These are phyloP conservation scores for Lepus americanus DNA, from an alignment of 2,113 vertebrate species.

Conservation along the genomic window DNA sequence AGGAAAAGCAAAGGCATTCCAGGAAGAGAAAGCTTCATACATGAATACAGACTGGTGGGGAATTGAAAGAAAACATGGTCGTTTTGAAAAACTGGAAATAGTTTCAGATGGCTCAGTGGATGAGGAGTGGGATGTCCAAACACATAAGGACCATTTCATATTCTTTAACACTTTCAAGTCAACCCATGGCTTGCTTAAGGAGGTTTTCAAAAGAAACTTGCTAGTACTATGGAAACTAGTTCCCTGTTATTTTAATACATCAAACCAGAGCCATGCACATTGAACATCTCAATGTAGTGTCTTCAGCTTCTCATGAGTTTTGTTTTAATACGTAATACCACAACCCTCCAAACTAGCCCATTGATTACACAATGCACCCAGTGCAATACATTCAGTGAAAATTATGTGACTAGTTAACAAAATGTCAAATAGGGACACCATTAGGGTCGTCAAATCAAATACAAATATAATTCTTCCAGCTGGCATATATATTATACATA, in stretches of 20 bases:
- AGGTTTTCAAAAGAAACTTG: not conserved
- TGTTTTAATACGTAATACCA: not conserved
- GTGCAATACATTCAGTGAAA: not conserved
- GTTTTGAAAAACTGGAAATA: not conserved
- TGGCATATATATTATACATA: not conserved
- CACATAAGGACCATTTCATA: not conserved
- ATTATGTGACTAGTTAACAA: not conserved
- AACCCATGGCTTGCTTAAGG: not conserved
- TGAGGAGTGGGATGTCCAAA: not conserved
- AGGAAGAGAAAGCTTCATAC: fast-evolving
- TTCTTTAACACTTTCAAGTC: not conserved
- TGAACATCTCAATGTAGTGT: not conserved
- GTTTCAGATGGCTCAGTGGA: not conserved
- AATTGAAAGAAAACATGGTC: not conserved
- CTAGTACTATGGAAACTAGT: not conserved
- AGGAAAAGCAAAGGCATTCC: not conserved
- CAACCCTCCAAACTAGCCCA: not conserved
- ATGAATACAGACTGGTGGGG: fast-evolving
- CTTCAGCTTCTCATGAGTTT: not conserved
- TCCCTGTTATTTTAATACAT: not conserved
- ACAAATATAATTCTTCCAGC: not conserved
- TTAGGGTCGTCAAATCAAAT: not conserved
- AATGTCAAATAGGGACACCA: not conserved
- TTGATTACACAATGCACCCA: not conserved
- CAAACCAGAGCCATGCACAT: not conserved